These are phyloP conservation scores for Lepidotrigona ventralis DNA, from an alignment of 1,140 invertebrate genomes.

Conservation along the genomic window DNA sequence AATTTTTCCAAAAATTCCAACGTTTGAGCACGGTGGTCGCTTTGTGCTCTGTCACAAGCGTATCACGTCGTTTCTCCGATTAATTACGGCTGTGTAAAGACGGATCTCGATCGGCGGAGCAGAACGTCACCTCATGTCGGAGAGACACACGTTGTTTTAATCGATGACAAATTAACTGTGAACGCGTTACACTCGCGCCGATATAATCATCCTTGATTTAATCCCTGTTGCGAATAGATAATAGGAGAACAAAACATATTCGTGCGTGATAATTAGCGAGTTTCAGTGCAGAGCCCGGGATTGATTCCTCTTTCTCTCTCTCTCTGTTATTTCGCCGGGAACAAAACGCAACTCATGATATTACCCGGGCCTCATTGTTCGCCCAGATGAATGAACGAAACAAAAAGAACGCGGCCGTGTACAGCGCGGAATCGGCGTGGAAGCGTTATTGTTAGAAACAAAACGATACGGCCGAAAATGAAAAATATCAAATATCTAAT, in stretches of 20 bases:
- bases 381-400: background rate
- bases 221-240: background rate
- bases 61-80: no score
- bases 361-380: background rate
- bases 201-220: background rate
- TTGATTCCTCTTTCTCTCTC: background rate
- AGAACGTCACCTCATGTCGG: no score
- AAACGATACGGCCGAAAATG: background rate
- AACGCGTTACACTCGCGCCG: background rate
- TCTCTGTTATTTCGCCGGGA: background rate
- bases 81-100: background rate
- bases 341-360: background rate
- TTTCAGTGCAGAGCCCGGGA: background rate
- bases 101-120: background rate
- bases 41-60: no score
- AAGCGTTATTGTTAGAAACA: background rate
- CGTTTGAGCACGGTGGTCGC: no score
- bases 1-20: no score
- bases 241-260: background rate
- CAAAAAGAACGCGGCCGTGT: background rate
- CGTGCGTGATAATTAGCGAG: background rate
- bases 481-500: conserved; percentile 3
- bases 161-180: background rate
- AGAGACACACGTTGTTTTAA: background rate
- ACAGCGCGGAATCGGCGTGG: background rate